Evolutionary conservation across 2,797 vertebrate genomes (phyloP).

Genomic region (Gambelia wislizenii): DNA sequence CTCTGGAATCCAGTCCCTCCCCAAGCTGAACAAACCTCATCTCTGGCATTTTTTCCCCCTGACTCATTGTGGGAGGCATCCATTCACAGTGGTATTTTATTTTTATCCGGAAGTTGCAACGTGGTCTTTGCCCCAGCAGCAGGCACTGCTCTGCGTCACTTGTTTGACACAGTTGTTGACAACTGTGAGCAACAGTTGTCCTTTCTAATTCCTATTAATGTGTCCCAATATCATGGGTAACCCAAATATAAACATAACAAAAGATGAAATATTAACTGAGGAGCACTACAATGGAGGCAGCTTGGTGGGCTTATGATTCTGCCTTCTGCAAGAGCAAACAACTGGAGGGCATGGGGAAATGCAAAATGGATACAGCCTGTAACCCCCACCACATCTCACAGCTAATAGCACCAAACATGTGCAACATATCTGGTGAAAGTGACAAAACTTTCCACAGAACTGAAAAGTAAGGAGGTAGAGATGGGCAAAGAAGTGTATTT

Average conservation of each 20-base stretch:
- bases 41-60: conserved; percentile 47
- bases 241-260: conserved; percentile 70
- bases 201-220: conserved; percentile 69
- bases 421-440: not conserved
- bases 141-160: conserved; percentile 72
- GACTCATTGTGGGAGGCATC: conserved; percentile 61
- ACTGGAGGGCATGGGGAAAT: not conserved
- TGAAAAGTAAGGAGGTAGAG: not conserved
- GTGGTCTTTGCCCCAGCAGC: conserved; percentile 68
- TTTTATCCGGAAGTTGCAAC: conserved; percentile 56
- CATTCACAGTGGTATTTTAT: conserved; percentile 63
- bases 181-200: conserved; percentile 76
- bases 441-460: not conserved
- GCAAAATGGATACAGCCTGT: not conserved
- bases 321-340: conserved; percentile 34
- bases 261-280: conserved; percentile 61
- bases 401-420: not conserved
- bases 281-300: not conserved
- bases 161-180: conserved; percentile 71
- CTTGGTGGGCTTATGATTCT: conserved; percentile 15
- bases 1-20: conserved; percentile 39
- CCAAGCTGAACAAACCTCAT: conserved; percentile 28
- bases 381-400: not conserved
- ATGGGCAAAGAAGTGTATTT: not conserved
- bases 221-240: conserved; percentile 68